Evolutionary conservation across 1,140 invertebrate genomes (phyloP).

Genomic region (Drosophila nannoptera): DNA sequence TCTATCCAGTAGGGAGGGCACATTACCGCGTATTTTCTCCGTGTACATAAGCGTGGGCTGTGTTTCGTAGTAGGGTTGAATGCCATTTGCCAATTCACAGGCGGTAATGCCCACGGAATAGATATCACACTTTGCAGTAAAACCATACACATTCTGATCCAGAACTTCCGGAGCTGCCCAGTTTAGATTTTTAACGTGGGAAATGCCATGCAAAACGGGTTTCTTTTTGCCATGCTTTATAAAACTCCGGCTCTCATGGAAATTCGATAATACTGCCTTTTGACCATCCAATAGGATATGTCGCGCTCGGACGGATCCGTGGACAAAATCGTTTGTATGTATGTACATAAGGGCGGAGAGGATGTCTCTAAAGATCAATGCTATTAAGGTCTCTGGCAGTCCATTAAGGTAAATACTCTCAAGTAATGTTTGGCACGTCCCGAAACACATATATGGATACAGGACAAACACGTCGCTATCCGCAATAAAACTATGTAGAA

Average conservation of each 20-base stretch:
- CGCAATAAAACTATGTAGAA: conserved; percentile 86
- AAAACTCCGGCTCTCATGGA: conserved; percentile 87
- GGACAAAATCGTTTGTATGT: conserved; percentile 90
- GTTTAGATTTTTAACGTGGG: conserved; percentile 86
- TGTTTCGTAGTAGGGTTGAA: conserved; percentile 90
- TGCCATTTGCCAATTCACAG: conserved; percentile 94
- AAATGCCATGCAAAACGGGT: conserved; percentile 86
- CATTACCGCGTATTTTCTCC: conserved; percentile 90
- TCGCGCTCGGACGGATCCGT: conserved; percentile 91
- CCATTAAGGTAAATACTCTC: conserved; percentile 86
- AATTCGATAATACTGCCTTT: conserved; percentile 83
- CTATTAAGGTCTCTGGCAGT: conserved; percentile 89
- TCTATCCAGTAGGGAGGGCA: conserved; percentile 88
- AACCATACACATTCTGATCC: conserved; percentile 93
- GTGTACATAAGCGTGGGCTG: conserved; percentile 92
- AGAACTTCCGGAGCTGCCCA: conserved; percentile 95
- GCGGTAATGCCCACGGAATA: conserved; percentile 93
- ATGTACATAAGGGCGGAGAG: conserved; percentile 89
- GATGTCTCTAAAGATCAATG: conserved; percentile 89
- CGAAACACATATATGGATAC: conserved; percentile 89
- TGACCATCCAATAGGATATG: conserved; percentile 84
- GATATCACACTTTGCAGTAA: conserved; percentile 93
- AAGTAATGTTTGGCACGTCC: conserved; percentile 89
- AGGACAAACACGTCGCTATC: conserved; percentile 88
- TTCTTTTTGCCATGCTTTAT: conserved; percentile 86